Evolutionary conservation across 92 coral and sea anemone genomes (phyloP).

Genomic region (Zoanthus sociatus): DNA sequence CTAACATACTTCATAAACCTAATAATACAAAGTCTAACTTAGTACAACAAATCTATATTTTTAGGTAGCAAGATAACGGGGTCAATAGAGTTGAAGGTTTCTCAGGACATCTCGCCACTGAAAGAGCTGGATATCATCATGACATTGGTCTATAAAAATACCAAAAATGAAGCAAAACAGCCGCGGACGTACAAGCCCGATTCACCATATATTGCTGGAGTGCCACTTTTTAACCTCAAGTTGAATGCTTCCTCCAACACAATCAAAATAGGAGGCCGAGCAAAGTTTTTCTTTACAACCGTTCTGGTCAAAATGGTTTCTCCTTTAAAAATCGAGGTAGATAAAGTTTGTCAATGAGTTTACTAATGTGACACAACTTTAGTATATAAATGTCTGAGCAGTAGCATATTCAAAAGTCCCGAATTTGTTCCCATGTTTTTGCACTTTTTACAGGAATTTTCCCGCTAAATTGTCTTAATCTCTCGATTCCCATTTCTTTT

Average conservation of each 20-base stretch:
- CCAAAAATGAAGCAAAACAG: slow-evolving; percentile 63
- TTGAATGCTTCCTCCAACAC: slow-evolving; percentile 65
- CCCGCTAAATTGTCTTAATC: no score
- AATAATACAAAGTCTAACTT: no score
- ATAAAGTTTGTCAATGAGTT: not conserved
- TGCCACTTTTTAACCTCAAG: slow-evolving; percentile 80
- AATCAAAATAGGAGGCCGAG: slow-evolving; percentile 76
- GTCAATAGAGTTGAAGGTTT: slow-evolving; percentile 60
- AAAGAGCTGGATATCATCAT: slow-evolving; percentile 74
- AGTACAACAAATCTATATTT: not conserved
- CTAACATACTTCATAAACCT: no score
- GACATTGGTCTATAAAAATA: slow-evolving; percentile 69
- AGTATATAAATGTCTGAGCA: no score
- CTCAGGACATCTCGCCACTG: slow-evolving; percentile 70
- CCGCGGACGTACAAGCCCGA: slow-evolving; percentile 71
- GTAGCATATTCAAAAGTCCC: no score
- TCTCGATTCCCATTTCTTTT: no score
- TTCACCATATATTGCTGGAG: slow-evolving; percentile 81
- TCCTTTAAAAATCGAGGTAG: slow-evolving; percentile 82
- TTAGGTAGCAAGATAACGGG: slow-evolving; percentile 71
- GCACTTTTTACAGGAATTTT: no score
- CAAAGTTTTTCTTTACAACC: slow-evolving; percentile 65
- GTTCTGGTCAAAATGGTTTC: slow-evolving; percentile 71
- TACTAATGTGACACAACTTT: not conserved
- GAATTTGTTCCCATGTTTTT: no score